Conservation (phyloP, 2,888 invertebrate species). For the Bombylius major region DNA sequence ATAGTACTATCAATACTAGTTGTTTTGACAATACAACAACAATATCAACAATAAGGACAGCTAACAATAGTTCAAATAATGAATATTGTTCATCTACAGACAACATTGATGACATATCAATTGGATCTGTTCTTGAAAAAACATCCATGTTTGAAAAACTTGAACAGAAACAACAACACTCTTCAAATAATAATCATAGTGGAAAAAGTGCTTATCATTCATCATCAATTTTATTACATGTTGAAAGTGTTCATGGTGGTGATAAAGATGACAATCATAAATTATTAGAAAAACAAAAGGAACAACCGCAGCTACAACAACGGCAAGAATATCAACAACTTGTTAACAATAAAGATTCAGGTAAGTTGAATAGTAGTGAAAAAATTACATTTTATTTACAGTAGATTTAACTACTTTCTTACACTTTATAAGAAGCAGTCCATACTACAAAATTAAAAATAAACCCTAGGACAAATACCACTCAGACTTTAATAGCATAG, state of each 20-base stretch:
- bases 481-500: no score
- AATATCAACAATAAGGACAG: slow-evolving; percentile 6
- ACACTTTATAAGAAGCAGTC: no score
- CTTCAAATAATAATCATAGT: slow-evolving; percentile 14
- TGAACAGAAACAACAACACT: slow-evolving; percentile 5
- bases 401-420: no score
- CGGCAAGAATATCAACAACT: slow-evolving; percentile 7
- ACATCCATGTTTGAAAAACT: slow-evolving; percentile 34
- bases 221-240: slow-evolving; percentile 8
- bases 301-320: not conserved
- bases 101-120: slow-evolving; percentile 30
- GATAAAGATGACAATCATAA: slow-evolving; percentile 20
- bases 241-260: slow-evolving; percentile 15
- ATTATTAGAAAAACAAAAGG: not conserved
- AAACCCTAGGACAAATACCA: no score
- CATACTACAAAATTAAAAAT: no score
- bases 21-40: slow-evolving; percentile 10
- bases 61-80: slow-evolving; percentile 8
- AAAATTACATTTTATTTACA: no score
- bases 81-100: slow-evolving; percentile 17
- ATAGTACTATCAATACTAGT: slow-evolving; percentile 5
- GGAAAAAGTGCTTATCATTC: slow-evolving; percentile 11
- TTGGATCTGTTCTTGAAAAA: slow-evolving; percentile 36
- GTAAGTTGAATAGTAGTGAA: slow-evolving; percentile 8
- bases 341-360: slow-evolving; percentile 19